Evolutionary conservation across 2,888 invertebrate genomes (phyloP), one percentile per base, ranked within the genome.

Genomic region (Caenorhabditis sp.): DNA sequence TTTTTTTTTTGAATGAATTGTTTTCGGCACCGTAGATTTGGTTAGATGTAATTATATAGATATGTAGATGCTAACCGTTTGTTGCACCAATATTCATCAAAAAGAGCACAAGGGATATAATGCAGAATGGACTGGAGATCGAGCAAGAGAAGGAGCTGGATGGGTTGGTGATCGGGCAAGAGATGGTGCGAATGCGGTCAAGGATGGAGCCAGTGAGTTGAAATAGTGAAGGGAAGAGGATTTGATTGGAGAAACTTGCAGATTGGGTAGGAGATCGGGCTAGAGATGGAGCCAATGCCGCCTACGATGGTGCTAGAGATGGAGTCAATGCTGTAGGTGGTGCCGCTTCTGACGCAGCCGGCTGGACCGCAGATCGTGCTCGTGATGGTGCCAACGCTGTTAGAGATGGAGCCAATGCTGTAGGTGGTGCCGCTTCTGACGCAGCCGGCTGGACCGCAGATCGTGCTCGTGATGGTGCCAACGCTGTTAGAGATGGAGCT

Each of bases 371-470:
- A 56, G 63, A 50, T 38, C 57, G 26, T 1, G 59, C 62, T 54
- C 3, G 7, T 7, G 71, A 67, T 27, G 71, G 67, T 53, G 70
- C 70, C 43, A 61, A 61, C 14, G 52, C 62, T 10, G 60, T 56
- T 50, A 26, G 23, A 20, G 70, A 67, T 26, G 71, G 67, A 59
- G 70, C 65, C 53, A 58, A 57, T 20, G 57, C 62, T 20, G 58
- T 57, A 2, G 70, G 61, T n/a, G 65, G 53, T 52, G 66, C 70
- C 36, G 74, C 52, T 25, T 58, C 59, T 23, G 65, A 65, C 36
- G 65, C 36, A 43, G 56, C 56, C 12, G 20, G 27, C n/a, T 21
- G 31, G 56, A 31, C 58, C 20, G 31, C 26, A 7, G 58, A 58
- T 26, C 12, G 27, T 25, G 61, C 61, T 26, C 1, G 25, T 14